Evolutionary conservation across 2,113 vertebrate genomes (phyloP).

Genomic region (Anoura caudifer): DNA sequence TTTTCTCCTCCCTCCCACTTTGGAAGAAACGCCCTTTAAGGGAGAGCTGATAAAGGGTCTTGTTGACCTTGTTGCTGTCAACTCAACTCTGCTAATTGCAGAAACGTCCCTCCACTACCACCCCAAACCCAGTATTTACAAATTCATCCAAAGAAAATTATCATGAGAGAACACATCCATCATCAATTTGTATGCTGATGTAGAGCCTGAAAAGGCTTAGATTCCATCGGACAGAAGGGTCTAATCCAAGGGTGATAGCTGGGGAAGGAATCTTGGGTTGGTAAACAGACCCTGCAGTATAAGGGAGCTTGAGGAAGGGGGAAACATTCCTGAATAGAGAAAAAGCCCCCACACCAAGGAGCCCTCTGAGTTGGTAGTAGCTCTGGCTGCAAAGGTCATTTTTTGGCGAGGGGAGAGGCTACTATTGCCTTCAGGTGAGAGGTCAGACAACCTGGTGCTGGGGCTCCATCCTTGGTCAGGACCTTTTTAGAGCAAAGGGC

Average conservation of each 20-base stretch:
- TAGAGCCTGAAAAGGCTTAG: not conserved
- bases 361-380: not conserved
- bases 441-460: fast-evolving
- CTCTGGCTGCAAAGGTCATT: not conserved
- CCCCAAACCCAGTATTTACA: not conserved
- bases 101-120: not conserved
- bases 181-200: not conserved
- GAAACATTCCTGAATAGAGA: not conserved
- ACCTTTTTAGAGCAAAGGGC: not conserved
- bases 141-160: not conserved
- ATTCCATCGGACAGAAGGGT: too few species aligned
- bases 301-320: not conserved
- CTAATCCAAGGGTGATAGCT: too few species aligned
- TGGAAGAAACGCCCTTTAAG: not conserved
- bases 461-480: not conserved
- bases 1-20: not conserved
- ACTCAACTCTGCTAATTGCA: not conserved
- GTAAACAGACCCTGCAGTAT: not conserved
- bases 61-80: not conserved
- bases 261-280: not conserved
- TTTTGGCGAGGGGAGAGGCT: too few species aligned
- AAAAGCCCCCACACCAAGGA: not conserved
- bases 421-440: not conserved
- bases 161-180: not conserved
- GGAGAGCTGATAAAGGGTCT: not conserved